Evolutionary conservation across 2,797 vertebrate species (phyloP), one percentile per base, ranked within the genome.

Genomic region (Siniperca scherzeri): DNA sequence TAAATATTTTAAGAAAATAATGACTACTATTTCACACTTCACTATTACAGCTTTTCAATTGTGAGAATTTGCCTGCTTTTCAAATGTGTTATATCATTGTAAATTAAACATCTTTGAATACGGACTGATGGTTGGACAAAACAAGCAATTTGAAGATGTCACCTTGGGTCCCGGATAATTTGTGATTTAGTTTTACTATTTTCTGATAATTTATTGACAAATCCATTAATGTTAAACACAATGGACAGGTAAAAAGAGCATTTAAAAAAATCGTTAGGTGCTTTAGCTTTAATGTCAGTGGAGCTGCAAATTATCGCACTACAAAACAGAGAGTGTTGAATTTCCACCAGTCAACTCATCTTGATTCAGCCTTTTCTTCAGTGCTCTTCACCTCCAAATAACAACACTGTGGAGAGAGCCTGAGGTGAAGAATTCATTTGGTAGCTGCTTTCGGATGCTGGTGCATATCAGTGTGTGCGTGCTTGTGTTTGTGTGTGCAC

Each of bases 371-470:
- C 27, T 46, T 68, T 77, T 33, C 30, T 53, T 77, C 25, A 22
- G 0, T 56, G 19, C 25, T 77, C 70, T 64, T 71, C 25, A 73
- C 80, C 70, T 75, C 61, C n/a, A 75, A 74, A 77, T 46, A 78
- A 83, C 44, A 83, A 66, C 42, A 65, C 19, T 9, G 48, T 10
- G n/a, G 68, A 82, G 60, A 55, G 56, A 80, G 78, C 81, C 78
- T 52, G 69, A 55, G 87, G 77, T 81, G 68, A 83, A 62, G 80
- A 84, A 80, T 82, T 81, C 40, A 75, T 88, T 78, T 77, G 25
- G 44, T 13, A 22, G 60, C 78, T 87, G 69, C 86, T 80, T 82
- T 61, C 27, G 19, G 70, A 71, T 77, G 77, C 70, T 72, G 36
- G 48, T 56, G 55, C 60, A 53, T 78, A 67, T 82, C 48, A 4